phyloP scores from a whole-genome alignment of 92 coral and sea anemone genomes.

The Siderastrea radians region DNA sequence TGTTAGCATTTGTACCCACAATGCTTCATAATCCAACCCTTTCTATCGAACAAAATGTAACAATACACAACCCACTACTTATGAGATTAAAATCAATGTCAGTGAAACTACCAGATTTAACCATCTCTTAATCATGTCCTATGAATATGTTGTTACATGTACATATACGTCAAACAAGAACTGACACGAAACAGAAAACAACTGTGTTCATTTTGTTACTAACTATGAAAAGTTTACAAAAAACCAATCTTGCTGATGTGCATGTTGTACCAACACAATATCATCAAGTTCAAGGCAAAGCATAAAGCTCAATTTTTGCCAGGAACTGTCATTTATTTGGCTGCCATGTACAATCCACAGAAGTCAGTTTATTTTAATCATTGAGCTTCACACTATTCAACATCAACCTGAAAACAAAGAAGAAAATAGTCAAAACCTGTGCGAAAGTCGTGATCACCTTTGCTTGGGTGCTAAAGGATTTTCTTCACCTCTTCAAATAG shows the following conservation, averaged over 20 bases:
- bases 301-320: slow-evolving; percentile 9
- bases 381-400: not conserved
- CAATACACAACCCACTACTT: not conserved
- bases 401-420: not conserved
- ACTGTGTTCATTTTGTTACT: not conserved
- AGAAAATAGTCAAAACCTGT: not conserved
- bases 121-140: not conserved
- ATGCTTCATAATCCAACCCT: no score
- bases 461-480: no score
- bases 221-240: not conserved
- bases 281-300: slow-evolving; percentile 28
- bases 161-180: not conserved
- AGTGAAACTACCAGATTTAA: no score
- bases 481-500: no score
- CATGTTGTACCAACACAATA: slow-evolving; percentile 12
- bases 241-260: not conserved
- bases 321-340: slow-evolving; percentile 38
- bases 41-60: no score
- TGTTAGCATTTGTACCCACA: no score
- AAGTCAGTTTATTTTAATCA: not conserved
- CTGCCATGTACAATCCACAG: slow-evolving; percentile 19
- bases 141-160: not conserved
- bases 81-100: no score
- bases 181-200: not conserved
- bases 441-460: not conserved